Base-by-base conservation (phyloP, 2,888 invertebrate genomes). In the Coenonympha glycerion region DNA sequence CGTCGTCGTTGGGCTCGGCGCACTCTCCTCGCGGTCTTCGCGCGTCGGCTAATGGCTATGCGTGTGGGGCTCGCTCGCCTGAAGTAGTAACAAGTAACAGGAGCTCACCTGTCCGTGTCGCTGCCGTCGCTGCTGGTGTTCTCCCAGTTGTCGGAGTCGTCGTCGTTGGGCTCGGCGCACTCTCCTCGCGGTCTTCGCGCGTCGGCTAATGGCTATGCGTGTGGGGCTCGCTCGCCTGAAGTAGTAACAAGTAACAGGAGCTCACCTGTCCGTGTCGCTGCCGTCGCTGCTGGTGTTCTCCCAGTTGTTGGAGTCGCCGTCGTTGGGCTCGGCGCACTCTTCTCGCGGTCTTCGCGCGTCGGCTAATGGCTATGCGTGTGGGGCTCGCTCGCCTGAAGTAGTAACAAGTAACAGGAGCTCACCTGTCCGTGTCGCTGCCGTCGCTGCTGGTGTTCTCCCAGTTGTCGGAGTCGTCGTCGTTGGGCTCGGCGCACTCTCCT, bases 381-480 rank as follows among this genome's bases (percentile, higher is more conserved):
- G n/a, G n/a, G n/a, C n/a, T n/a, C n/a, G n/a, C n/a, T n/a, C n/a
- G n/a, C n/a, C n/a, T n/a, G n/a, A n/a, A n/a, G n/a, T n/a, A n/a
- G 6, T 26, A n/a, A n/a, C n/a, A n/a, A n/a, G n/a, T n/a, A 26
- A 13, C 37, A 22, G 8, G 3, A 3, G 28, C 36, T 57, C 3
- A 85, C 87, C 87, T 88, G 61, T 88, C 88, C 18, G 88, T 87
- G 54, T 88, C 87, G 44, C 87, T 87, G 63, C 80, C 87, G 36
- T 87, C 87, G 61, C 86, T 87, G 71, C 87, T 87, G 2, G 87
- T 87, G 58, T 87, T 86, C 74, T 87, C 87, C 88, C 88, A 88
- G 71, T 87, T 86, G 59, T 87, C 87, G 0, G 84, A 84, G 62
- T 87, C 87, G 40, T 87, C 86, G 45, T 85, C 81, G 52, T 66